Base-by-base conservation (phyloP, 2,113 vertebrate species). In the Chaenogobius annularis region DNA sequence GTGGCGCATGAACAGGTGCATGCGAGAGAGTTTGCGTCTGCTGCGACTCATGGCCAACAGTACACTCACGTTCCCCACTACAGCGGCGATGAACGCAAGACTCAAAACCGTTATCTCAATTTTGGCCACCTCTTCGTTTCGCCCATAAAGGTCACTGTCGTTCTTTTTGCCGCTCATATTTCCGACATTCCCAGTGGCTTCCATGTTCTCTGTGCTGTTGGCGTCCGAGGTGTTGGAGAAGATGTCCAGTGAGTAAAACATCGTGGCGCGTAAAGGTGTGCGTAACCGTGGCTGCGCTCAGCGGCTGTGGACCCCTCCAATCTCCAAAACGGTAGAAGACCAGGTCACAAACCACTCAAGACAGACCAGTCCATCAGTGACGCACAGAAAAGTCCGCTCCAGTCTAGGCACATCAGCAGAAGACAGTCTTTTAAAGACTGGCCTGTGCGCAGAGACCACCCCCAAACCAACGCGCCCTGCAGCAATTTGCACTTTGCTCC, bases 1-100 rank as follows among this genome's bases (percentile, higher is more conserved):
- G 94, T 99, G 96, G 70, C 93, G 95, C 86, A 98, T 98, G 91
- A 98, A 99, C 77, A 98, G 95, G 88, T 98, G 96, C 95, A 99
- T 95, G 79, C 96, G 94, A 15, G 97, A 97, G 55, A 90, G 93
- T 76, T 98, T 96, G 79, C 95, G 90, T 3, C 93, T 94, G 0
- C 93, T 95, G 46, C 88, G 91, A 73, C 86, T 84, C 90, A 96
- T 91, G 14, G 96, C 95, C 80, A 97, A 78, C 72, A 99, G 86
- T 69, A 99, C 96, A 66, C 93, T 91, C 70, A 93, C 67, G 84
- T 98, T 99, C 1, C 97, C 96, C 70, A 93, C 85, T 62, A 97
- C 93, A 0, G 97, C 95, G 68, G 95, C 94, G 1, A 92, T 82
- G 78, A 99, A 96, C 1, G 94, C 95, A 58, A 96, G 75, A 12